Percentiles rank a stretch among this genome's conserved stretches.
Conservation (phyloP, 2,888 invertebrate genomes). For the Dusona sp. region DNA sequence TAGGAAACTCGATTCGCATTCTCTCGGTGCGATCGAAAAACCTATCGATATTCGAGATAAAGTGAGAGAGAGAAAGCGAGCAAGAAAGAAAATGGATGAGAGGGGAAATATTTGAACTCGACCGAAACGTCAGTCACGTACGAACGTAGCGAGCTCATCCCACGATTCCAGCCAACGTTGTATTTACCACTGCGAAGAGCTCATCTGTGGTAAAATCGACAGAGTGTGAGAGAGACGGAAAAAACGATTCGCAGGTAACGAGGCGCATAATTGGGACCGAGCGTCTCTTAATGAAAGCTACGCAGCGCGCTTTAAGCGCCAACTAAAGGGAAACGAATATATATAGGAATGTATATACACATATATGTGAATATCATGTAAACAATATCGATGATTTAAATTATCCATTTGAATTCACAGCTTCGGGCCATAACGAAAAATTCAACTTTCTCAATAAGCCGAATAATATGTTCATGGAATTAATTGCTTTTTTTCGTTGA, state of each 20-base stretch:
- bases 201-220: constrained; percentile 29
- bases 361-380: not conserved
- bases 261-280: constrained; percentile 74
- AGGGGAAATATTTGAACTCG: constrained; percentile 37
- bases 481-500: not conserved
- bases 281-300: constrained; percentile 73
- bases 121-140: constrained; percentile 63
- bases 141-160: constrained; percentile 29
- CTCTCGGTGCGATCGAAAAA: not conserved
- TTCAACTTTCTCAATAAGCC: not conserved
- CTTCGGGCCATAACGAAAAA: not conserved
- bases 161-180: constrained; percentile 43
- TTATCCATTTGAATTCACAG: constrained; percentile 1
- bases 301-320: constrained; percentile 53
- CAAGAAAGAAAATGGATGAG: not conserved
- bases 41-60: constrained; percentile 28
- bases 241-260: constrained; percentile 67
- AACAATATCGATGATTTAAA: constrained; percentile 25
- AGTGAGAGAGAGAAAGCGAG: not conserved
- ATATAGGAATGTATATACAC: not conserved
- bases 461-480: constrained; percentile 24
- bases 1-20: not conserved
- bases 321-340: constrained; percentile 25
- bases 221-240: constrained; percentile 38
- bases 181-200: constrained; percentile 28